Conservation (phyloP, 2,797 vertebrate species). For the Sebastolobus alascanus region DNA sequence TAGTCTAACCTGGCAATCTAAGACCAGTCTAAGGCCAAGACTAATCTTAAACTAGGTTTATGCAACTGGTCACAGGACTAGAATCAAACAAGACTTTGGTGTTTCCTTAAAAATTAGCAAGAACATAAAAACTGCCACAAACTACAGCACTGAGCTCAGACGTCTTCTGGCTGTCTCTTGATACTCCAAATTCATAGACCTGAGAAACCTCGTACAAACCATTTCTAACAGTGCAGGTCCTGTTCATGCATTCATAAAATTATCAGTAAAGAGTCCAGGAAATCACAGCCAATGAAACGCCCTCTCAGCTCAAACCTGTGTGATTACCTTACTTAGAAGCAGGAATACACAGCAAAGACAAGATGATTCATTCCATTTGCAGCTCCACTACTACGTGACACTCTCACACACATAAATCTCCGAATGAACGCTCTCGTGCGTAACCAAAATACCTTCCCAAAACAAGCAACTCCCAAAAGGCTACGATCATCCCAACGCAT, state of each 20-base stretch:
- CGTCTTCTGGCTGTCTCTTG: not conserved
- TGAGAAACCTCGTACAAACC: not conserved
- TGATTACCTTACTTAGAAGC: constrained; percentile 20
- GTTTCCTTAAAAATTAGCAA: not conserved
- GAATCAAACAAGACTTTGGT: not conserved
- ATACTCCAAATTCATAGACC: not conserved
- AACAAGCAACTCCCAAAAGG: constrained; percentile 58
- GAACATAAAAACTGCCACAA: not conserved
- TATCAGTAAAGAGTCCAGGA: not conserved
- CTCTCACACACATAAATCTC: constrained; percentile 29
- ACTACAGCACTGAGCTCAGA: not conserved
- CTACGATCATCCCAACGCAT: constrained; percentile 7
- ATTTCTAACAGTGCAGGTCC: not conserved
- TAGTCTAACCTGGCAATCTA: not conserved
- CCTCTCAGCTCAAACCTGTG: constrained; percentile 1
- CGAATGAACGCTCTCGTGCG: not conserved
- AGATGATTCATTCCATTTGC: constrained; percentile 39
- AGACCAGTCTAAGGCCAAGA: not conserved
- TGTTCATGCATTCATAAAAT: not conserved
- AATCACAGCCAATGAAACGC: constrained; percentile 5
- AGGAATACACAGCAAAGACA: constrained; percentile 2
- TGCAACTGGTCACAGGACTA: not conserved
- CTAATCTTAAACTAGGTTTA: not conserved
- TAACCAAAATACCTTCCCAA: constrained; percentile 60
- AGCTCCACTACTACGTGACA: not conserved